Evolutionary conservation across 2,113 vertebrate genomes (phyloP).

Genomic region (Cromileptes altivelis): DNA sequence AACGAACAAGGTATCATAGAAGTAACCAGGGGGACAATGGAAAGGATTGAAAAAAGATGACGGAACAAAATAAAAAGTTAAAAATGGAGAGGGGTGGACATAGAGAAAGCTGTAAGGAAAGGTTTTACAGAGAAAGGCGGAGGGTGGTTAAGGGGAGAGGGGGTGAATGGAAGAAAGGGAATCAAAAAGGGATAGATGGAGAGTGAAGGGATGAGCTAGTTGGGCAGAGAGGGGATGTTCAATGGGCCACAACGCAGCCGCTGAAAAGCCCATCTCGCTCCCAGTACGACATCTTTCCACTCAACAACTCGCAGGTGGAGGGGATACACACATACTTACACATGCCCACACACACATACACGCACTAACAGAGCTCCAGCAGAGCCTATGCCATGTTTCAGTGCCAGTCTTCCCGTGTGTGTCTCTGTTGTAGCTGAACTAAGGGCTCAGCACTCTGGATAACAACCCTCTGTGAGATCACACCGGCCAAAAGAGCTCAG

Average conservation of each 20-base stretch:
- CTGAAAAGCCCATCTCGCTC: slow-evolving; percentile 50
- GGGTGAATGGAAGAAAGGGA: slow-evolving; percentile 22
- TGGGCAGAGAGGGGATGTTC: slow-evolving; percentile 44
- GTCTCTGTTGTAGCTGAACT: slow-evolving; percentile 21
- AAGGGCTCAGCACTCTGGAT: slow-evolving; percentile 16
- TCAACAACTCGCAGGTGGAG: slow-evolving; percentile 63
- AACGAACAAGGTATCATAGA: not conserved
- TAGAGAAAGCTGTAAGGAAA: slow-evolving; percentile 4
- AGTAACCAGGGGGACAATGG: slow-evolving; percentile 5
- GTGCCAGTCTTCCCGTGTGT: slow-evolving; percentile 1
- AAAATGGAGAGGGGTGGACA: not conserved
- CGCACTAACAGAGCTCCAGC: slow-evolving; percentile 5
- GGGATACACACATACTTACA: slow-evolving; percentile 24
- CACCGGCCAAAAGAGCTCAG: slow-evolving; percentile 36
- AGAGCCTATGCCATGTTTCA: slow-evolving; percentile 12
- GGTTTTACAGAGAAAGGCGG: slow-evolving; percentile 14
- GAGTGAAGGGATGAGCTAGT: slow-evolving; percentile 53
- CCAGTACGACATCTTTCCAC: slow-evolving; percentile 63
- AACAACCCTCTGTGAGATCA: slow-evolving; percentile 35
- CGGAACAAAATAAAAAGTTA: not conserved
- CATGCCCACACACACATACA: slow-evolving; percentile 19
- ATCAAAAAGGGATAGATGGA: slow-evolving; percentile 50
- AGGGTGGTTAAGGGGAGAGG: not conserved
- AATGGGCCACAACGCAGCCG: slow-evolving; percentile 59
- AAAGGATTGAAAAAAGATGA: not conserved